Evolutionary conservation across 2,888 invertebrate species (phyloP).

Genomic region (Alloscopus bannaensis): DNA sequence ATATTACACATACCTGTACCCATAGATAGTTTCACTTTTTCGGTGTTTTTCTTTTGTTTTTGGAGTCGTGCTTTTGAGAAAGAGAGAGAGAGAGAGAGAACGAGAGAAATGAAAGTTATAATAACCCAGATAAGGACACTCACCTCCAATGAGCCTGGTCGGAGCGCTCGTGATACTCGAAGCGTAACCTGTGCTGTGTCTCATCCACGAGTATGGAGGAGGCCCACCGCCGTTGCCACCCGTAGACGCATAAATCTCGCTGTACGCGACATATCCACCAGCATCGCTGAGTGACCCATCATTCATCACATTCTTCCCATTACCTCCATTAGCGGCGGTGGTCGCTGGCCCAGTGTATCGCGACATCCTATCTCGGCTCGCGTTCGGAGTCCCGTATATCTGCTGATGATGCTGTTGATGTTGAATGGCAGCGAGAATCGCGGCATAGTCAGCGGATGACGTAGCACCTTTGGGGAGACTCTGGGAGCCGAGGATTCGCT

Average conservation of each 20-base stretch:
- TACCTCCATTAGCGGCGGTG: slow-evolving; percentile 5
- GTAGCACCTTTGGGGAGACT: slow-evolving; percentile 84
- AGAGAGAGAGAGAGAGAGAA: background rate
- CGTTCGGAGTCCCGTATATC: slow-evolving; percentile 71
- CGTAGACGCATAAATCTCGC: slow-evolving; percentile 76
- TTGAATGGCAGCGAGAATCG: slow-evolving; percentile 78
- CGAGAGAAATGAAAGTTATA: too few species aligned
- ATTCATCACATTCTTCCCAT: slow-evolving; percentile 73
- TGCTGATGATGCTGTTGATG: slow-evolving; percentile 75
- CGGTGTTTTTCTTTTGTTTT: too few species aligned
- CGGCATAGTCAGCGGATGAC: slow-evolving; percentile 72
- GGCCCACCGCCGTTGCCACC: slow-evolving; percentile 50
- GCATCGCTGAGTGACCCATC: slow-evolving; percentile 88
- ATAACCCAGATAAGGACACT: too few species aligned
- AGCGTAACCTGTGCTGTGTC: slow-evolving; percentile 83
- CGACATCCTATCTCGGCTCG: slow-evolving; percentile 72
- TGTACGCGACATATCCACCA: slow-evolving; percentile 86
- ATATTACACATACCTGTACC: background rate
- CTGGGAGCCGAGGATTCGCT: slow-evolving; percentile 90
- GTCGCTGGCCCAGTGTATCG: slow-evolving; percentile 60
- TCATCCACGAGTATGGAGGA: slow-evolving; percentile 87
- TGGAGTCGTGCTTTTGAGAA: too few species aligned
- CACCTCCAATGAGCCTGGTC: slow-evolving; percentile 74
- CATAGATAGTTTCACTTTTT: too few species aligned
- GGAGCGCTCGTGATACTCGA: slow-evolving; percentile 73